phyloP scores from a whole-genome alignment of 37 sponge, comb jelly and placozoan genomes.

The Cladorhizidae sp. region DNA sequence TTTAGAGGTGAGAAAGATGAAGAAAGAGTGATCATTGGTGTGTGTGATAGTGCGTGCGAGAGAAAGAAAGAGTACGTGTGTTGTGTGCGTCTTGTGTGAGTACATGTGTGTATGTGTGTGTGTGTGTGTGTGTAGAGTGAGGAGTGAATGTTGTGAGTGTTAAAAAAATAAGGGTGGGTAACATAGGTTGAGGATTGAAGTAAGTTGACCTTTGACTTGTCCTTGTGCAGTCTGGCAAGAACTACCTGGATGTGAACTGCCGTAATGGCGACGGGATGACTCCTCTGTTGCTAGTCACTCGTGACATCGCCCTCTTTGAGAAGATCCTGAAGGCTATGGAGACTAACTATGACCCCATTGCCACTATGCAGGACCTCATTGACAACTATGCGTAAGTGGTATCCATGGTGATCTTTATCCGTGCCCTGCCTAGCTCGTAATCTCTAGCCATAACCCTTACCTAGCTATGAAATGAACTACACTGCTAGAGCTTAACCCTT shows the following conservation, averaged over 20 bases:
- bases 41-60: no score
- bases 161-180: not conserved
- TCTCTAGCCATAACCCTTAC: no score
- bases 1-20: slow-evolving; percentile 48
- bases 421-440: no score
- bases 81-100: no score
- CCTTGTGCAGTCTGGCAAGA: slow-evolving; percentile 29
- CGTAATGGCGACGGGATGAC: slow-evolving; percentile 78
- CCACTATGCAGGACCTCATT: slow-evolving; percentile 73
- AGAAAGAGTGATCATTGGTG: not conserved
- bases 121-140: no score
- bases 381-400: slow-evolving; percentile 83
- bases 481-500: no score
- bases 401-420: no score
- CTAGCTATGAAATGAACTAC: no score
- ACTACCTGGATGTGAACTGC: slow-evolving; percentile 81
- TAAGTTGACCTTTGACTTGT: not conserved
- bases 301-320: slow-evolving; percentile 79
- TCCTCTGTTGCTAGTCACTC: slow-evolving; percentile 88
- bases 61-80: no score
- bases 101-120: no score
- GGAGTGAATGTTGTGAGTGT: not conserved
- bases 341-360: slow-evolving; percentile 79
- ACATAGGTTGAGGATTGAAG: not conserved
- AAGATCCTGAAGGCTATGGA: slow-evolving; percentile 76